A percentile compares a stretch with the other conserved stretches of the same genome.
phyloP scores from a whole-genome alignment of 2,113 vertebrate genomes.

The Eleginops maclovinus region DNA sequence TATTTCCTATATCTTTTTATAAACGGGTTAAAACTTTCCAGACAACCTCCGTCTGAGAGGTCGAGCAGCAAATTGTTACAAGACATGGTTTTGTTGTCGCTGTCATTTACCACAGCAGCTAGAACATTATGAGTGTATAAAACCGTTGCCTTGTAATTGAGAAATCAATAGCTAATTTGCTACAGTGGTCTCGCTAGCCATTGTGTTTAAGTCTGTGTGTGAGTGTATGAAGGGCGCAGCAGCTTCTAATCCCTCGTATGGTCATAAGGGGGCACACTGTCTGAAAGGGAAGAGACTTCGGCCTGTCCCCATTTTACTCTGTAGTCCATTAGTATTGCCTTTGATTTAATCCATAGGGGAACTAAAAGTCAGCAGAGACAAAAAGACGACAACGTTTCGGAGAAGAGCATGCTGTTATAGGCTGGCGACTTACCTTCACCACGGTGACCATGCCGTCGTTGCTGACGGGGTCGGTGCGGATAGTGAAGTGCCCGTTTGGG shows the following conservation, averaged over 20 bases:
- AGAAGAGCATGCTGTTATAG: not conserved
- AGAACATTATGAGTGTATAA: constrained; percentile 75
- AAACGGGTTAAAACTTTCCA: constrained; percentile 30
- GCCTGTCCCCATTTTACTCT: constrained; percentile 52
- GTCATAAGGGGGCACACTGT: constrained; percentile 61
- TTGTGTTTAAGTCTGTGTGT: constrained; percentile 61
- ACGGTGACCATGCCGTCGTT: constrained; percentile 96
- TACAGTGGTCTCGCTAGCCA: constrained; percentile 68
- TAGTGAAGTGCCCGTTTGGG: constrained; percentile 89
- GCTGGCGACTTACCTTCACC: constrained; percentile 87
- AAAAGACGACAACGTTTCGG: constrained; percentile 14
- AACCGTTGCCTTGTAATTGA: constrained; percentile 76
- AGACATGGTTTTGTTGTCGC: constrained; percentile 69
- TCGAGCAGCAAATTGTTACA: constrained; percentile 62
- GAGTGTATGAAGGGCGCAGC: constrained; percentile 55
- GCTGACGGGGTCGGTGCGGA: constrained; percentile 91
- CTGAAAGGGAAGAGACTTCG: constrained; percentile 68
- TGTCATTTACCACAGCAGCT: constrained; percentile 71
- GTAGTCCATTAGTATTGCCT: constrained; percentile 46
- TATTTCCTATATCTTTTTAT: not conserved
- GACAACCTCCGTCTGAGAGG: constrained; percentile 32
- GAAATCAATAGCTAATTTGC: constrained; percentile 84
- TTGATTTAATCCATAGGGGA: constrained; percentile 33
- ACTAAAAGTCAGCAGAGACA: constrained; percentile 17
- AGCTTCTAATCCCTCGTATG: constrained; percentile 65